Evolutionary conservation across 2,888 invertebrate genomes (phyloP), one percentile per base, ranked within the genome.

Genomic region (Epirrhoe alternata): DNA sequence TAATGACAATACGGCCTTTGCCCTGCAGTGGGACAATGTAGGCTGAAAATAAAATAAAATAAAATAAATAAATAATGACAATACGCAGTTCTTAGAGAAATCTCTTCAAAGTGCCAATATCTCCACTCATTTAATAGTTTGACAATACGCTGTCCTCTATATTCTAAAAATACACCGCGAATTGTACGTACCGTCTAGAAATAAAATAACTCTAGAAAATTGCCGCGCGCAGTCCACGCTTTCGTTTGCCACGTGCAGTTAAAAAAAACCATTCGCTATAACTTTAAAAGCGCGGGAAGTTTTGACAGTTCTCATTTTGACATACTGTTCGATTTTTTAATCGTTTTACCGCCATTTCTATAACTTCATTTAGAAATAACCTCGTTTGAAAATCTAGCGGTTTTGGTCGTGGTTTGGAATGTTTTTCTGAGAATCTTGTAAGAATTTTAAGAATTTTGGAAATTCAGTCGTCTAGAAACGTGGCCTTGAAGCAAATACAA

Each of bases 121-220:
- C 52, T 52, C 61, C 57, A 45, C 56, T 47, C 55, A 50, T 61
- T 55, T 35, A 51, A 55, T 58, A 61, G 63, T 53, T 68, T 42
- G 79, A 84, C 81, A 84, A 80, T 80, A 73, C 77, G 69, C 73
- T 73, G 77, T 31, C 54, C 38, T 35, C n/a, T 45, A 82, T 80
- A 74, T 77, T 79, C 69, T 84, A 84, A 80, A 86, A 84, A 87
- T 84, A 88, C 75, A 67, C 77, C 83, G 84, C 55, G 81, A 88
- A 87, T 86, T 88, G 87, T 86, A 82, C 78, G 87, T 86, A 82
- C 78, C 84, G 81, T 79, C 85, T 83, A 82, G 79, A 85, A 87
- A 88, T 88, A 88, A 88, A 85, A 83, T 83, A 82, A 79, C 68
- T 65, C 64, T 77, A 78, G 82, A 80, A 80, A 85, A 84, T 24